Evolutionary conservation across 2,888 invertebrate genomes (phyloP).

Genomic region (Malachius bipustulatus): DNA sequence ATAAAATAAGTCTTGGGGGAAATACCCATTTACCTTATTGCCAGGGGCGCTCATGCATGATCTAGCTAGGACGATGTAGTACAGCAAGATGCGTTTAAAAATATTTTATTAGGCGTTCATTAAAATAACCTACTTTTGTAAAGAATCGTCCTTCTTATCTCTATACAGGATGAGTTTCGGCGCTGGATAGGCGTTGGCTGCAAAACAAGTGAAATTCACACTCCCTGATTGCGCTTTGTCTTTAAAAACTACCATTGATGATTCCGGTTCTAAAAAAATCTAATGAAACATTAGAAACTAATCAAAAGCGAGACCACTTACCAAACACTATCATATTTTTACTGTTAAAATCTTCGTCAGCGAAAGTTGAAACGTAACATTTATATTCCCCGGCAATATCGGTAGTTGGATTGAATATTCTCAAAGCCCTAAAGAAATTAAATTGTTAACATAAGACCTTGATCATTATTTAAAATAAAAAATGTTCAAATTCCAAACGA

Average conservation of each 20-base stretch:
- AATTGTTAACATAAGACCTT: too few species aligned
- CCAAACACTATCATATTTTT: slow-evolving; percentile 57
- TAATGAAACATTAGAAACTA: slow-evolving; percentile 7
- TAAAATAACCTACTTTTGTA: slow-evolving; percentile 21
- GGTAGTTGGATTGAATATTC: slow-evolving; percentile 53
- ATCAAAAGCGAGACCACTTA: slow-evolving; percentile 31
- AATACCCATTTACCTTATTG: too few species aligned
- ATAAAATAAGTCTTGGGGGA: too few species aligned
- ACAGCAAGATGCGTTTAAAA: too few species aligned
- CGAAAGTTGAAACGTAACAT: slow-evolving; percentile 57
- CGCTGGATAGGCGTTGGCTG: slow-evolving; percentile 35
- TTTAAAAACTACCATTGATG: slow-evolving; percentile 25
- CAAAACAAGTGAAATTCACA: slow-evolving; percentile 37
- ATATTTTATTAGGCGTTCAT: too few species aligned
- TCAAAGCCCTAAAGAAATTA: too few species aligned
- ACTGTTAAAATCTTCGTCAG: slow-evolving; percentile 52
- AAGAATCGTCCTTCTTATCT: slow-evolving; percentile 25
- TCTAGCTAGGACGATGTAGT: too few species aligned
- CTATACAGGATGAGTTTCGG: slow-evolving; percentile 34
- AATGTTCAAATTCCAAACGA: too few species aligned
- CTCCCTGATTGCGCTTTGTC: slow-evolving; percentile 27
- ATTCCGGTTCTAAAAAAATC: slow-evolving; percentile 32
- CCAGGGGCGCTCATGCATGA: too few species aligned
- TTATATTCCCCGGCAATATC: slow-evolving; percentile 63
- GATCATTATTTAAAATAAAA: too few species aligned